Base-by-base conservation (phyloP, 2,888 invertebrate genomes). In the Sicus ferrugineus region DNA sequence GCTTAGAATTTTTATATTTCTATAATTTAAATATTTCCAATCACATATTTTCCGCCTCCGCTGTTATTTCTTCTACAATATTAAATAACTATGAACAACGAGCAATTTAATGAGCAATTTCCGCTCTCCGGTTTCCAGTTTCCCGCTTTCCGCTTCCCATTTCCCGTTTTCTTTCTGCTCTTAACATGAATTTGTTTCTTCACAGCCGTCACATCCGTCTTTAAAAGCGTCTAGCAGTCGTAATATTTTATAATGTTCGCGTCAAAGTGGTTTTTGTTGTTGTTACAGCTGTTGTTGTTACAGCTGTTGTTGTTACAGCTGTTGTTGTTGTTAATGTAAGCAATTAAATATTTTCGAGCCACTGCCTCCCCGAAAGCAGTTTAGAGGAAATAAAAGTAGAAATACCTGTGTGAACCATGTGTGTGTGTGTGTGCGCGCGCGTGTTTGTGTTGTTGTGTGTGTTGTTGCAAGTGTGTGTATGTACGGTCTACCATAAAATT, bases 31-130 rank as follows among this genome's bases (percentile, higher is more conserved):
- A n/a, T 52, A 9, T 52, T 19, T 52, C 7, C 34, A 34, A 34
- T 34, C 21, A 52, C 50, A 23, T 1, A 19, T 46, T 34, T 5
- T 34, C 38, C 38, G 11, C 38, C 7, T 34, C 38, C n/a, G 11
- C 11, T 34, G 11, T 34, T 34, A 9, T 34, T 34, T 9, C 7
- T 34, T 34, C 7, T 11, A 9, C 11, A 34, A 34, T 9, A 34
- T 34, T 34, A 34, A 34, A 34, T 46, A 9, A 46, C 19, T 5
- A 46, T 3, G 11, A 52, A 52, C 4, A 23, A 52, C 50, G 34
- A 7, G n/a, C 34, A 64, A 1, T 64, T 64, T 64, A 64, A 64
- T 50, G 64, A 64, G 64, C 64, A 48, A 64, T 52, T 64, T 64
- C 50, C 64, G 28, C 31, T 11, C 31, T 64, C 52, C 64, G 64